Evolutionary conservation across 2,888 invertebrate genomes (phyloP), one percentile per base, ranked within the genome.

Genomic region (Caenorhabditis drosophilae): DNA sequence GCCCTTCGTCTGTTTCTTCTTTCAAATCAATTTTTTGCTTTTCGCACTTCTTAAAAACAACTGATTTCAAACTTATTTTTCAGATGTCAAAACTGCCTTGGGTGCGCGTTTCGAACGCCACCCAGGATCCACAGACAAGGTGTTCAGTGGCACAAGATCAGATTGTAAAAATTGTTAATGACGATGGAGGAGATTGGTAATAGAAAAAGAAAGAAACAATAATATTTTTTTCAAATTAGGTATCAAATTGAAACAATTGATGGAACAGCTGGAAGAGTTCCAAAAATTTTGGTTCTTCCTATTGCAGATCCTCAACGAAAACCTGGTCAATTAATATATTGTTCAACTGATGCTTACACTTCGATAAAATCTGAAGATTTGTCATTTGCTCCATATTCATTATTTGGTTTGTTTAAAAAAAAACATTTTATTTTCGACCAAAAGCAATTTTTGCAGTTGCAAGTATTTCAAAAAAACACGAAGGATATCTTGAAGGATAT

Each of bases 91-190:
- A 25, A 23, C 31, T 57, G 23, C 15, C 46, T n/a, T 58, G 58
- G 58, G 52, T 58, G 25, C 36, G 58, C 41, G 51, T 58, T 18
- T 52, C 51, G 16, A 58, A 58, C 25, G 58, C 51, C 26, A 58
- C 52, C 38, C 58, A 58, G 41, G 58, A 58, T 34, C 58, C 52
- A 6, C 44, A 52, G 26, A 58, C 58, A n/a, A 27, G 41, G 23
- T 52, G 51, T 34, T 58, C 58, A 26, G 51, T 58, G 23, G 58
- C 58, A 18, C 58, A 58, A 42, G 58, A 58, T 58, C 58, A 58
- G 25, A 40, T 58, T 41, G 58, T 58, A 22, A 58, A 58, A 44
- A 46, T 58, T 16, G 47, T 58, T 23, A 18, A 52, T 4, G 58
- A 58, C 23, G 58, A 58, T 35, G 52, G 58, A 23, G 52, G 58